A percentile compares a stretch with the other conserved stretches of the same genome.
These are phyloP conservation scores for Oryzias celebensis DNA, from an alignment of 2,113 vertebrate genomes.

Conservation along the genomic window DNA sequence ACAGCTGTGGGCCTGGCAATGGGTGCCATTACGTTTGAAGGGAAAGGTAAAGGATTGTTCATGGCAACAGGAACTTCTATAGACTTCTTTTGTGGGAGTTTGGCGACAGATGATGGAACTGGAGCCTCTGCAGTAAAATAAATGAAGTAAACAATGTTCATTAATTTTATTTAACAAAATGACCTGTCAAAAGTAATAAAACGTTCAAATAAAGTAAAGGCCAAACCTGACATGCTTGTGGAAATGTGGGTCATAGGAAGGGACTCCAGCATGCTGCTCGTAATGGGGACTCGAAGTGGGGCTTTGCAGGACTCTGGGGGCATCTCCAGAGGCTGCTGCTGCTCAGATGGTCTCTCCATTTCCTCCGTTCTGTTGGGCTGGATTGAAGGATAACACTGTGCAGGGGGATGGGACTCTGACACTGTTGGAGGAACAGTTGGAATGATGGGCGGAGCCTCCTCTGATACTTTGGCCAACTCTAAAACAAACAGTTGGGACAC, in stretches of 20 bases:
- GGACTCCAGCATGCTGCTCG: conserved; percentile 69
- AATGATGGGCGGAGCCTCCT: conserved; percentile 45
- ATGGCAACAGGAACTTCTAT: conserved; percentile 59
- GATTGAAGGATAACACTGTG: conserved; percentile 44
- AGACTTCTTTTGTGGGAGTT: conserved; percentile 74
- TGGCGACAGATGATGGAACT: conserved; percentile 70
- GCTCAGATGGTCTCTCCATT: conserved; percentile 52
- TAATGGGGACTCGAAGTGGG: conserved; percentile 54
- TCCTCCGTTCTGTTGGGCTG: conserved; percentile 62
- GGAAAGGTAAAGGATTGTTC: conserved; percentile 58
- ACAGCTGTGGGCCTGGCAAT: conserved; percentile 56
- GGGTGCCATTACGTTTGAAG: conserved; percentile 64
- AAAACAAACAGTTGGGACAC: background rate
- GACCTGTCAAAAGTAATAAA: background rate
- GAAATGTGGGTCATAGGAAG: conserved; percentile 58
- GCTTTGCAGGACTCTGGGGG: conserved; percentile 63
- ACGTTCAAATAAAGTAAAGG: conserved; percentile 5
- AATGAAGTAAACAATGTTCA: background rate
- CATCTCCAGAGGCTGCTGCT: conserved; percentile 51
- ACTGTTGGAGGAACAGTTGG: conserved; percentile 36
- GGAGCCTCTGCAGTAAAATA: conserved; percentile 73
- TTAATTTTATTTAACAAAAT: background rate
- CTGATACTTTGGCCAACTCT: conserved; percentile 56
- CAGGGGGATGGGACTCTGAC: conserved; percentile 37
- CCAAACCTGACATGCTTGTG: conserved; percentile 60